These are phyloP conservation scores for Microtus montanus DNA, from an alignment of 2,113 vertebrate species.

Conservation along the genomic window DNA sequence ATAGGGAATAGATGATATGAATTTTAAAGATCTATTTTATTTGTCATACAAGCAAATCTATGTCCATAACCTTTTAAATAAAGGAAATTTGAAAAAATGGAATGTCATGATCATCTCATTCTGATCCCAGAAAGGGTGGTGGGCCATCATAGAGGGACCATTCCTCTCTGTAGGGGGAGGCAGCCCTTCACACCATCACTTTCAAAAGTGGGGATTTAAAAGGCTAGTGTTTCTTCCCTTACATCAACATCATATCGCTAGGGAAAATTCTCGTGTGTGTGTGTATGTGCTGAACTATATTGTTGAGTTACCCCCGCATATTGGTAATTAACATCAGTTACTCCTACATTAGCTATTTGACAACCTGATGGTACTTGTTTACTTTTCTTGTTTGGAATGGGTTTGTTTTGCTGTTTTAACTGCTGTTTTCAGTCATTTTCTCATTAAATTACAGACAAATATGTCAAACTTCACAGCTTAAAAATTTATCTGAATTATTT, in stretches of 20 bases:
- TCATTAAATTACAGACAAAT: constrained; percentile 13
- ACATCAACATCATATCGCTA: background rate
- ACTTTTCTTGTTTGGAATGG: background rate
- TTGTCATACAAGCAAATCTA: background rate
- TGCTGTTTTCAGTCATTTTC: background rate
- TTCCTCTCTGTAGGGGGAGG: background rate
- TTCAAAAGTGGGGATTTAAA: background rate
- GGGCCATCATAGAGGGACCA: background rate
- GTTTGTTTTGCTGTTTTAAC: constrained; percentile 18
- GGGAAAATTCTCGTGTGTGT: background rate
- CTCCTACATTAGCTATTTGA: background rate
- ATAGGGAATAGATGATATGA: background rate
- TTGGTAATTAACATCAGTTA: background rate
- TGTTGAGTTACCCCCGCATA: background rate
- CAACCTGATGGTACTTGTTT: background rate
- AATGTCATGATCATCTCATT: background rate
- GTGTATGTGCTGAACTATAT: background rate
- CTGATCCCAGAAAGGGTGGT: background rate
- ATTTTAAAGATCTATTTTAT: constrained; percentile 37
- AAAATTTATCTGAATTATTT: background rate
- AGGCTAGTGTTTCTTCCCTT: background rate
- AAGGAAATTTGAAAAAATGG: background rate
- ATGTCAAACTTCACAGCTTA: background rate
- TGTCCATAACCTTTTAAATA: constrained; percentile 41
- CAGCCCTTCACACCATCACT: background rate